Evolutionary conservation across 2,113 vertebrate genomes (phyloP), one percentile per base, ranked within the genome.

Genomic region (Pterocles gutturalis): DNA sequence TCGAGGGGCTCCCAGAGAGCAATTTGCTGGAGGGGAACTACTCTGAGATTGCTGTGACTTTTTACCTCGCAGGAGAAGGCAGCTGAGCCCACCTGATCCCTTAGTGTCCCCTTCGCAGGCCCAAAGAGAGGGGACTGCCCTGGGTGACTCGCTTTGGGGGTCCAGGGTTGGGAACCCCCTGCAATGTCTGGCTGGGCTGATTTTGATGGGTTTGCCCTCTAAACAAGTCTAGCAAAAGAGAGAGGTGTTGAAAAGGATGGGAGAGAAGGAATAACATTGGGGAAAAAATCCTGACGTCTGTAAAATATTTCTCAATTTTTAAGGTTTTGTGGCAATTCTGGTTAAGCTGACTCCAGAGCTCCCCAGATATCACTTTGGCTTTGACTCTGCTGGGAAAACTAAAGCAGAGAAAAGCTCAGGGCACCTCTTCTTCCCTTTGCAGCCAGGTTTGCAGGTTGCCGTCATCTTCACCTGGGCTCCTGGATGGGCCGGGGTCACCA

Each of bases 141-240:
- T 8, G 26, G 15, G 26, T 6, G 25, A 36, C 18, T 31, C 21
- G 36, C 53, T 54, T 10, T 43, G 41, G n/a, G 45, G 15, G 9
- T 25, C 17, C 7, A 1, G 60, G 41, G 13, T 2, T 66, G 77
- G 82, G 53, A 43, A 46, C 13, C 1, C 15, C n/a, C 46, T 34
- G 25, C 43, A 33, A 13, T 3, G 15, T 17, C 80, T 48, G 31
- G 0, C 65, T 31, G 46, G 51, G 26, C 10, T 5, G 0, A 0
- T 29, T 21, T 5, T 21, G 28, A 2, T 14, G 43, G 5, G 0
- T 54, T 72, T n/a, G 15, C 2, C 45, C 29, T 21, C 45, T 8
- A 38, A 60, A 8, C 25, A 70, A 53, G 18, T 4, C 34, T 12
- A 26, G 72, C 3, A 51, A 54, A 57, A 20, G 8, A 18, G 20